These are phyloP conservation scores for Galemys pyrenaicus DNA, from an alignment of 2,113 vertebrate species.

Conservation along the genomic window DNA sequence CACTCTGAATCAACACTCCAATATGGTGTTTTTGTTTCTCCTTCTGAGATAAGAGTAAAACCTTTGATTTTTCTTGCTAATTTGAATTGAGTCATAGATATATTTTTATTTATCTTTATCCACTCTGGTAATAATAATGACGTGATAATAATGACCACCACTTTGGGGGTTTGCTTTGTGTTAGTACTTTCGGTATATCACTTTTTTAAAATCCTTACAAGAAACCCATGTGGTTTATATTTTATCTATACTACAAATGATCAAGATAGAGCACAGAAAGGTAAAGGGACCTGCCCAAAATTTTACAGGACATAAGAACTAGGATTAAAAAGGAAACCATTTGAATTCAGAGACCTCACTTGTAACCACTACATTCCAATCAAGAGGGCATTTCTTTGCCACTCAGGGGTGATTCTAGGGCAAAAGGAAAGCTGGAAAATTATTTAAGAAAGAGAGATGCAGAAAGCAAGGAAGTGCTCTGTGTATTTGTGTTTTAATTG, in stretches of 20 bases:
- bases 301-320: neutral
- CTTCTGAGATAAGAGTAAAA: neutral
- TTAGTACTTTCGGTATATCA: neutral
- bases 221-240: neutral
- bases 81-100: neutral
- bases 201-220: neutral
- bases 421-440: neutral
- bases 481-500: constrained; percentile 50
- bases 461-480: neutral
- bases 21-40: neutral
- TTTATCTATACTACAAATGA: neutral
- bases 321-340: neutral
- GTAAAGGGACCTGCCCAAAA: neutral
- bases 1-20: neutral
- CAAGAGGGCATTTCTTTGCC: neutral
- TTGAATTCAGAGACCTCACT: neutral
- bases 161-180: neutral
- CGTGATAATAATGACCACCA: neutral
- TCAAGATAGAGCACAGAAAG: neutral
- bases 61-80: neutral
- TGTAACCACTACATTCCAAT: neutral
- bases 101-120: neutral
- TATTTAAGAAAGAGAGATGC: neutral
- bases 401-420: neutral
- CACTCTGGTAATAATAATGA: neutral